Evolutionary conservation across 2,888 invertebrate species (phyloP), one percentile per base, ranked within the genome.

Genomic region (Galerucella nymphaeae): DNA sequence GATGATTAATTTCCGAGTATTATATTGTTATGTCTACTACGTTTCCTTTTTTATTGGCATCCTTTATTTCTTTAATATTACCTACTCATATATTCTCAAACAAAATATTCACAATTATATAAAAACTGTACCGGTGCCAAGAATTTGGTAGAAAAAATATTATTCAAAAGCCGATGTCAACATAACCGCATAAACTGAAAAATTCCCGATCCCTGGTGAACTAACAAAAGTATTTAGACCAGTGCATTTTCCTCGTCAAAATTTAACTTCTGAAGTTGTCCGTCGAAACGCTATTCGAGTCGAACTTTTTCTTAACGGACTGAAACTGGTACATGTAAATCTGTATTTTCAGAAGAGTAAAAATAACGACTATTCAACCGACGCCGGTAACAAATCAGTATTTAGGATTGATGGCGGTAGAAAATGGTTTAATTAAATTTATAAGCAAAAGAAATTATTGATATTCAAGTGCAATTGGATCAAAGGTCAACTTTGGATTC

Each of bases 181-280:
- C 45, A 45, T 66, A 48, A 23, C 23, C 50, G 67, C 59, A 67
- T n/a, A 10, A 16, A 23, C 48, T 55, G 42, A 69, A 63, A 59
- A 62, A 63, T 69, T 48, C 53, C 53, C 30, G 30, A 2, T 14
- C n/a, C 50, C 42, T 38, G 30, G 38, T 62, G 63, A 66, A 63
- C 57, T 57, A 45, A 63, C 14, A 20, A 55, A 67, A 67, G 66
- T 71, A 71, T 71, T 71, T 71, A 71, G 71, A 63, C 50, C 66
- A 71, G 38, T 62, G 66, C 71, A 71, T 66, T 71, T 71, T 67
- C 50, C 38, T 45, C 23, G 62, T 63, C 48, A 48, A 71, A 71
- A 66, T 63, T 45, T 42, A 63, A 45, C 59, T 48, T 53, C 53
- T n/a, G 45, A 42, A 20, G 14, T 23, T 45, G 18, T 63, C 48